Base-by-base conservation (phyloP, 2,888 invertebrate genomes). In the Apamea sordens region DNA sequence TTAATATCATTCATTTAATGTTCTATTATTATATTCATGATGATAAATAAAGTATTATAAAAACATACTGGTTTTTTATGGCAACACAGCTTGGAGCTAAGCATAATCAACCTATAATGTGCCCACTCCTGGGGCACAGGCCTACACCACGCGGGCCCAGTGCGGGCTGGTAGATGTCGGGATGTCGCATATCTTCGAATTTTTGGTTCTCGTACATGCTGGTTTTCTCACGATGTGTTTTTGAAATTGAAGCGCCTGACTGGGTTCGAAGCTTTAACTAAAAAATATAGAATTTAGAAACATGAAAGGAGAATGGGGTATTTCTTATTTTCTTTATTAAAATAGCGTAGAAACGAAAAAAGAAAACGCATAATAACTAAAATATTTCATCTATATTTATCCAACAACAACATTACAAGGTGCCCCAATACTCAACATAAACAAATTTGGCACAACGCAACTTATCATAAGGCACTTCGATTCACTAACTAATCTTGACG, bases 1-100 rank as follows among this genome's bases (percentile, higher is more conserved):
- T 94, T 94, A 94, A 93, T 94, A 93, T 88, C 85, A 89, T 94
- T 94, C 91, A 92, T 94, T 94, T 94, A 94, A 94, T 92, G 94
- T 94, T 94, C 92, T 93, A 94, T 93, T 92, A 94, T 92, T 92
- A 91, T 92, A 91, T 90, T 92, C 89, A 89, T 89, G 90, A 92
- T 86, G 86, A 92, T 87, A 93, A 94, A 93, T 94, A 92, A 93
- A 93, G 93, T 93, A 92, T 92, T 93, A 92, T 89, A 86, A 87
- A 85, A 77, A 44, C 59, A 28, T 7, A 24, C 2, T 41, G 64
- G 4, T 76, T 41, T 65, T 65, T 21, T 0, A 50, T 73, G 10
- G 1, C 11, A 53, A 47, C n/a, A 59, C 41, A 24, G 36, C 13
- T n/a, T n/a, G 13, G 24, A 47, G 11, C 24, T 36, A 10, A n/a